These are phyloP conservation scores for Vandiemenella viatica DNA, from an alignment of 2,888 invertebrate genomes.

Conservation along the genomic window DNA sequence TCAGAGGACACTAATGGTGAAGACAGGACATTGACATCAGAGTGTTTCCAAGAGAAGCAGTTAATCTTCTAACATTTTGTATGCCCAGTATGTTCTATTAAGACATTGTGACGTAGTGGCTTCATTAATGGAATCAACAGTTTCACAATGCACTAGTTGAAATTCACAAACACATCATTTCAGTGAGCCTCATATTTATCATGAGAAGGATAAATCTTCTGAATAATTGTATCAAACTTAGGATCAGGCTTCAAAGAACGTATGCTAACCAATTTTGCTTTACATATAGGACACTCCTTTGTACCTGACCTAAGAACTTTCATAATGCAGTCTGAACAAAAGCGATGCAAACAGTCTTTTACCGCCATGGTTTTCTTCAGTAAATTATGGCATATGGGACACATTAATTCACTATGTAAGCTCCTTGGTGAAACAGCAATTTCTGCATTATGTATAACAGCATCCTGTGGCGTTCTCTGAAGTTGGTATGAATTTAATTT, in stretches of 20 bases:
- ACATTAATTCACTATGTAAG: conserved; percentile 93
- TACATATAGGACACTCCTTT: conserved; percentile 97
- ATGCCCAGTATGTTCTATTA: conserved; percentile 64
- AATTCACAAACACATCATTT: conserved; percentile 76
- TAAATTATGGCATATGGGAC: conserved; percentile 98
- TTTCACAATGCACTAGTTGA: conserved; percentile 85
- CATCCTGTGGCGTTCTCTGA: conserved; percentile 88
- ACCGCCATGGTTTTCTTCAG: conserved; percentile 99
- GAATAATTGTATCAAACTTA: conserved; percentile 92
- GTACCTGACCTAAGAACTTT: conserved; percentile 94
- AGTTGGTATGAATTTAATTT: conserved; percentile 91
- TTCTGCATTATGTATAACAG: conserved; percentile 89
- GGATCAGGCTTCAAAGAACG: conserved; percentile 91
- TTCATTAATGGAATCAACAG: conserved; percentile 87
- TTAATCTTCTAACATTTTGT: conserved; percentile 50
- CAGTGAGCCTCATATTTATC: conserved; percentile 96
- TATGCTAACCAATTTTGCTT: conserved; percentile 95
- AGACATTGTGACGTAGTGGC: conserved; percentile 83
- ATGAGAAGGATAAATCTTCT: conserved; percentile 92
- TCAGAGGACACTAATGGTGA: conserved; percentile 24
- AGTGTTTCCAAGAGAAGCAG: conserved; percentile 23
- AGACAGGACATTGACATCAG: conserved; percentile 29
- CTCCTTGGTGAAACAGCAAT: conserved; percentile 87
- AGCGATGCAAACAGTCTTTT: conserved; percentile 96
- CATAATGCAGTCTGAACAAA: conserved; percentile 97